Conservation (phyloP, 92 coral and sea anemone species). For the Isaurus tuberculatus region DNA sequence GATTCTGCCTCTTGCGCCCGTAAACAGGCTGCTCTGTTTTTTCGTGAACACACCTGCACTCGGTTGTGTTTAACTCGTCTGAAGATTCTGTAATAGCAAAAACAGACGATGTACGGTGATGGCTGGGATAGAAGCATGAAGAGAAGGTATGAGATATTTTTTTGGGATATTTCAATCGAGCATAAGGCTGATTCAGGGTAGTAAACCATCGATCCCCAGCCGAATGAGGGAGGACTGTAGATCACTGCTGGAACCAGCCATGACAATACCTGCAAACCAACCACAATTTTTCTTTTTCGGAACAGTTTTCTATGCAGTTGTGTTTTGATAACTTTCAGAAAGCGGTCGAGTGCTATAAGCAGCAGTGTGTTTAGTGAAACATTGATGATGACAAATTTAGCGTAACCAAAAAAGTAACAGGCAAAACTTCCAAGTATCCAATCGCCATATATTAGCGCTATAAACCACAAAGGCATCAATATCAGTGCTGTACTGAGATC, state of each 20-base stretch:
- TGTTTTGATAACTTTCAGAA: conserved; percentile 65
- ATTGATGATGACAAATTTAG: conserved; percentile 54
- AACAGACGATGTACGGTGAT: conserved; percentile 66
- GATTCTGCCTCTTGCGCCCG: conserved; percentile 45
- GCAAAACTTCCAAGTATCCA: conserved; percentile 57
- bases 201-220: conserved; percentile 56
- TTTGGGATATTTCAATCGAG: conserved; percentile 52
- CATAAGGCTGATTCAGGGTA: conserved; percentile 56
- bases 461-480: conserved; percentile 67
- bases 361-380: conserved; percentile 57
- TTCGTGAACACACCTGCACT: conserved; percentile 61
- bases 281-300: conserved; percentile 21
- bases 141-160: conserved; percentile 36
- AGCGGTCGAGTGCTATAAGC: conserved; percentile 62
- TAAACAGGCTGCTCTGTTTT: conserved; percentile 62
- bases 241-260: conserved; percentile 56
- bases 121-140: conserved; percentile 59
- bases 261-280: conserved; percentile 24
- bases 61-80: conserved; percentile 54
- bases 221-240: conserved; percentile 62
- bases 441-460: conserved; percentile 46
- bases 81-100: conserved; percentile 61
- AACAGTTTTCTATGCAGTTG: conserved; percentile 53
- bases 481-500: conserved; percentile 53
- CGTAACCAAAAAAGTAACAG: conserved; percentile 55